Base-by-base conservation (phyloP, 2,888 invertebrate genomes). In the Hedya salicella region DNA sequence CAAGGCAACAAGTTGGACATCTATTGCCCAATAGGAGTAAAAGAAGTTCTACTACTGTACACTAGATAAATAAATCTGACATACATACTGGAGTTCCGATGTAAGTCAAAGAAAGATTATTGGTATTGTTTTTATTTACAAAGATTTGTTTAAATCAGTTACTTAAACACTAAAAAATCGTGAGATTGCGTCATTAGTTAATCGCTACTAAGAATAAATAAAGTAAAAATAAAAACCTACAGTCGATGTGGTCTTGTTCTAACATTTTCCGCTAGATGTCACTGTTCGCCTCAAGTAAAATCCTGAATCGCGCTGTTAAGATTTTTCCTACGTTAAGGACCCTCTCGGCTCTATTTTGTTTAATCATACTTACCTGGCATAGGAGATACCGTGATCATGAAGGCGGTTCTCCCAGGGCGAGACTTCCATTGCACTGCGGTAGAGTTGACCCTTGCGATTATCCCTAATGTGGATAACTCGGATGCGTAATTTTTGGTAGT, bases 41-140 rank as follows among this genome's bases (percentile, higher is more conserved):
- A n/a, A n/a, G n/a, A n/a, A n/a, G n/a, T n/a, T n/a, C n/a, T n/a
- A n/a, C n/a, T n/a, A n/a, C n/a, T n/a, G n/a, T n/a, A n/a, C n/a
- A n/a, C n/a, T n/a, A n/a, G n/a, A n/a, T n/a, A n/a, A n/a, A n/a
- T n/a, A n/a, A n/a, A n/a, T n/a, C n/a, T n/a, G n/a, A n/a, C n/a
- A n/a, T n/a, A n/a, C n/a, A n/a, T n/a, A 98, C 83, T 98, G 98
- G 98, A 97, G 96, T 74, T 95, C 95, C 0, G 94, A 95, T 83
- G 95, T 95, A 75, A 85, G 83, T 81, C 19, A 32, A 14, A 1
- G 48, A n/a, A n/a, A n/a, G n/a, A n/a, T n/a, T n/a, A n/a, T n/a
- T n/a, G n/a, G n/a, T n/a, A n/a, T n/a, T n/a, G n/a, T n/a, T n/a
- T n/a, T n/a, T n/a, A n/a, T n/a, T n/a, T n/a, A n/a, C n/a, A n/a